Conservation (phyloP, 2,113 vertebrate genomes). For the Guaruba guarouba region DNA sequence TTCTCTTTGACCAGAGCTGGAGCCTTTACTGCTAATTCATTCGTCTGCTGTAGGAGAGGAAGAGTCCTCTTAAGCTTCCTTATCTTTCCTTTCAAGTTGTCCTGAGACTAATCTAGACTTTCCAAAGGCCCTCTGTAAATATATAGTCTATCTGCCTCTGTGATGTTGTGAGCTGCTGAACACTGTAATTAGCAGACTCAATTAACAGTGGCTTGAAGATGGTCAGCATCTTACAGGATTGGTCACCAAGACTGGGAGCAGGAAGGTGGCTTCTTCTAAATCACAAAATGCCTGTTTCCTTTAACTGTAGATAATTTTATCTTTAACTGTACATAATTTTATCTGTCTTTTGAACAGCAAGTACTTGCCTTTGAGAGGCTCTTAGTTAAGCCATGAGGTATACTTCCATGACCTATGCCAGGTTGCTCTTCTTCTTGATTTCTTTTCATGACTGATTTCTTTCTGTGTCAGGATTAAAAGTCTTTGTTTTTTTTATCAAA, state of each 20-base stretch:
- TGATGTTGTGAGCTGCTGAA: not conserved
- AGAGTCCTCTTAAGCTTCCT: conserved; percentile 48
- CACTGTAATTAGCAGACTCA: not conserved
- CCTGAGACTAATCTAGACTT: not conserved
- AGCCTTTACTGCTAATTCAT: conserved; percentile 45
- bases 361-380: not conserved
- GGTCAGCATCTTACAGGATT: not conserved
- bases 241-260: not conserved
- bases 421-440: not conserved
- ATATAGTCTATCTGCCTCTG: not conserved
- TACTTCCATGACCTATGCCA: not conserved
- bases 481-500: not conserved
- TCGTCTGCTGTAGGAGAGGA: conserved; percentile 17
- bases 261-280: not conserved
- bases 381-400: not conserved
- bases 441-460: not conserved
- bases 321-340: not conserved
- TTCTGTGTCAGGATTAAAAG: not conserved
- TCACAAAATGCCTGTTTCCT: not conserved
- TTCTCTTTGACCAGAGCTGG: conserved; percentile 49
- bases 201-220: not conserved
- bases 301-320: not conserved
- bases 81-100: conserved; percentile 57
- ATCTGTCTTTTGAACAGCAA: not conserved
- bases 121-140: conserved; percentile 7